These are phyloP conservation scores for Tortrix viridana DNA, from an alignment of 2,888 invertebrate species.

Conservation along the genomic window DNA sequence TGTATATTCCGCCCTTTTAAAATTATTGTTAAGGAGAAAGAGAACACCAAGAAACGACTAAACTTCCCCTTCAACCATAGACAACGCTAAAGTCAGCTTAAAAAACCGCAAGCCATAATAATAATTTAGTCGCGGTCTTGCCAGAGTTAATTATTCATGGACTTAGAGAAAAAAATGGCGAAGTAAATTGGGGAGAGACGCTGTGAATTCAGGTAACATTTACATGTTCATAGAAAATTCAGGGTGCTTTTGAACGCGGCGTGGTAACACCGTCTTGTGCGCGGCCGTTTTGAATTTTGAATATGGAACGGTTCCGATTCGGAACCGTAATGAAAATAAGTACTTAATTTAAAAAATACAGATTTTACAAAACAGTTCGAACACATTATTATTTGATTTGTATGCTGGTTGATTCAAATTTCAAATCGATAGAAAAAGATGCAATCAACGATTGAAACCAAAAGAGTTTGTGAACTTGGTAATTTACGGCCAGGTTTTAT, in stretches of 20 bases:
- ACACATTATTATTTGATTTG: too few species aligned
- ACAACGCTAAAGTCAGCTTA: slow-evolving; percentile 48
- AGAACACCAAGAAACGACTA: slow-evolving; percentile 14
- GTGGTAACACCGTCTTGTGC: slow-evolving; percentile 37
- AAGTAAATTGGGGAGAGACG: slow-evolving; percentile 57
- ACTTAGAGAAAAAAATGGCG: slow-evolving; percentile 74
- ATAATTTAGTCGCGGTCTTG: slow-evolving; percentile 68
- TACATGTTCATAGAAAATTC: slow-evolving; percentile 74
- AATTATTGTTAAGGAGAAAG: neutral
- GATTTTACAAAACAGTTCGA: too few species aligned
- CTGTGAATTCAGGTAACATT: slow-evolving; percentile 65
- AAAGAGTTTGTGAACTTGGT: too few species aligned
- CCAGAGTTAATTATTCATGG: slow-evolving; percentile 70
- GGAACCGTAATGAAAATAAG: slow-evolving; percentile 17
- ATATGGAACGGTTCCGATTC: slow-evolving; percentile 26
- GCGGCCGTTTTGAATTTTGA: slow-evolving; percentile 34
- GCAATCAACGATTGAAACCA: too few species aligned
- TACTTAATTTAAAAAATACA: too few species aligned
- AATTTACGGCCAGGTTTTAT: too few species aligned
- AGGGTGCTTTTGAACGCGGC: slow-evolving; percentile 45
- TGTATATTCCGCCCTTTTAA: neutral
- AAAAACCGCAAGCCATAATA: slow-evolving; percentile 57
- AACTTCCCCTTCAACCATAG: slow-evolving; percentile 36
- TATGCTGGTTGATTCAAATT: too few species aligned
- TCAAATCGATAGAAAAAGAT: too few species aligned